Base-by-base conservation (phyloP, 2,797 vertebrate genomes). In the Huso huso region DNA sequence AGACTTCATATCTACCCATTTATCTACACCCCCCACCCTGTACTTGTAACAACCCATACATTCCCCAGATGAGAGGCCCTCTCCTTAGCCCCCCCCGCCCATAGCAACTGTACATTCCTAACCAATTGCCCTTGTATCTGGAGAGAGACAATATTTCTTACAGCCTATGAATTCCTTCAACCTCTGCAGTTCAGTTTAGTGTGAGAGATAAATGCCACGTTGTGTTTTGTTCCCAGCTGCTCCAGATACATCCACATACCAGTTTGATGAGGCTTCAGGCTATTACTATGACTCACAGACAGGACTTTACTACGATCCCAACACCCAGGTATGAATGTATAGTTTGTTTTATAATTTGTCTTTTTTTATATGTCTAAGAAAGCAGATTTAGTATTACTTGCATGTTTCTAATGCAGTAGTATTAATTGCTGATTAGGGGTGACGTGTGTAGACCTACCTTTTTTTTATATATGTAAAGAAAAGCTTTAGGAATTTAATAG, bases 261-360 rank as follows among this genome's bases (percentile, higher is more conserved):
- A 99, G 59, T 99, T 94, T 69, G 96, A 99, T 72, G 96, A 99
- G 71, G 91, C 95, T 58, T 99, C 97, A 63, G 96, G 97, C 65
- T 99, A 96, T 82, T 99, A 98, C 73, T 99, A 95, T 66, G 97
- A 99, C 82, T 92, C 95, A 69, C 83, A 92, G 69, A 95, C 94
- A 69, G 93, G 96, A 60, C 90, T 98, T 12, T 99, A 98, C 84
- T 99, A 99, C 71, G 96, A 99, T 78, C 90, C 96, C 66, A 96
- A 89, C 80, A 94, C 93, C 6, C 95, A 98, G 75, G 96, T 98
- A 91, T 80, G 77, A 71, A 12, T 48, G 5, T 12, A 23, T 62
- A 37, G 23, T 11, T 11, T 6, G 55, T 13, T 58, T 58, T 13
- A 58, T 58, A 6, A 13, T 58, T 11, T 11, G 15, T 58, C 6